Evolutionary conservation across 2,888 invertebrate species (phyloP), one percentile per base, ranked within the genome.

Genomic region (Cerastis leucographa): DNA sequence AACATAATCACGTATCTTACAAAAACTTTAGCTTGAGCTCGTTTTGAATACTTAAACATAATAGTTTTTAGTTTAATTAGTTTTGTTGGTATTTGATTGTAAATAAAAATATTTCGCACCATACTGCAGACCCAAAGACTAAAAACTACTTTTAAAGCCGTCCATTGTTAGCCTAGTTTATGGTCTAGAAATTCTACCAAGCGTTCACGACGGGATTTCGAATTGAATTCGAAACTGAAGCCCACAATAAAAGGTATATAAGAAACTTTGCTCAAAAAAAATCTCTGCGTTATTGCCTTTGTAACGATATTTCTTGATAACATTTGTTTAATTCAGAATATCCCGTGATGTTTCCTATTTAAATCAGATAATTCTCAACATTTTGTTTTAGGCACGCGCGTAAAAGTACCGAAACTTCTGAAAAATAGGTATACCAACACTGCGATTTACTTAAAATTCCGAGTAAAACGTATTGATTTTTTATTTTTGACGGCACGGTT

Each of bases 141-240:
- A 49, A 65, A 17, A 56, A 44, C 56, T 51, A 62, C 42, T 80
- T 80, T 74, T 76, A 71, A 76, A 79, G 66, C 54, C 59, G 29
- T 70, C 64, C 67, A 78, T 73, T 81, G 79, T 80, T 76, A 79
- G 74, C 73, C 67, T 77, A 74, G 72, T 85, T 83, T 80, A 87
- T 85, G 78, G 76, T 85, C 84, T 77, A 71, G 62, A 77, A 44
- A 73, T 72, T 64, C 44, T 73, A 77, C 76, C 66, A 76, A 42
- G 64, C 17, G 67, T 71, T 74, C 66, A 49, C 71, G 71, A 78
- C 29, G 35, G n/a, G 42, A 54, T 81, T 56, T 40, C 35, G 62
- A 79, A 74, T 75, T 68, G 42, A 71, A 76, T 74, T 76, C 49
- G 61, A 69, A 51, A 74, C 71, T 74, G 7, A 71, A n/a, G 8